Percentiles rank a stretch among this genome's conserved stretches.
phyloP scores from a whole-genome alignment of 2,797 vertebrate species.

The Chelidonichthys spinosus region DNA sequence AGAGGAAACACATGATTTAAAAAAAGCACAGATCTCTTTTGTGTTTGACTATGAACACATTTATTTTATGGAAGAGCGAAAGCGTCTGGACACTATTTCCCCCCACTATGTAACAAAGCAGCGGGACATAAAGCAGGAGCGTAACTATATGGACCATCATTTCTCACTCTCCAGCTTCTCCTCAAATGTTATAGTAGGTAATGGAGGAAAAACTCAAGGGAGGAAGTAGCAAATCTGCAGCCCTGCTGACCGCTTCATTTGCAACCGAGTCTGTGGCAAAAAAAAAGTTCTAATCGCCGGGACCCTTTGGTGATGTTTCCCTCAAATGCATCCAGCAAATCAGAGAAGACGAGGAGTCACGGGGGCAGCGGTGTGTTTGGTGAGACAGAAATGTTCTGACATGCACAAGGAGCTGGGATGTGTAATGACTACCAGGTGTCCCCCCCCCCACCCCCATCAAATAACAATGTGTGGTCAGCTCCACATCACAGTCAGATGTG shows the following conservation, averaged over 20 bases:
- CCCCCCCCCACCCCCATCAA: conserved; percentile 12
- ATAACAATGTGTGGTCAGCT: conserved; percentile 48
- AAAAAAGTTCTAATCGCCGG: conserved; percentile 44
- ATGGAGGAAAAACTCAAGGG: conserved; percentile 69
- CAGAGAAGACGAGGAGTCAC: conserved; percentile 62
- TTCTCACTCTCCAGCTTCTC: conserved; percentile 42
- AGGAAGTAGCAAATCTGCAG: conserved; percentile 78
- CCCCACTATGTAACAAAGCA: conserved; percentile 39
- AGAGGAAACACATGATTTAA: background rate
- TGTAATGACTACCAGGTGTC: conserved; percentile 82
- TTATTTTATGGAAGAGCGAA: conserved; percentile 58
- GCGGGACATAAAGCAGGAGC: conserved; percentile 46
- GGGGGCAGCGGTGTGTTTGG: conserved; percentile 51
- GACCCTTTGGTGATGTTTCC: conserved; percentile 63
- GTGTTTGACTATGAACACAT: conserved; percentile 27
- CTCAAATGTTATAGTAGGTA: conserved; percentile 58
- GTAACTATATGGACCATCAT: conserved; percentile 26
- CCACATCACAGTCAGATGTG: conserved; percentile 48
- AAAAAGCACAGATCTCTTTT: background rate
- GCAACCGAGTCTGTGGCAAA: conserved; percentile 50
- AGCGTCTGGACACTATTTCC: conserved; percentile 53
- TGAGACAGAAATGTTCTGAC: conserved; percentile 70
- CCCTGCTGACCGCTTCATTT: conserved; percentile 62
- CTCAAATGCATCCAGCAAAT: conserved; percentile 68
- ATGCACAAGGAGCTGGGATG: conserved; percentile 60